Conservation (phyloP, 2,888 invertebrate species). For the Leistus spinibarbis region DNA sequence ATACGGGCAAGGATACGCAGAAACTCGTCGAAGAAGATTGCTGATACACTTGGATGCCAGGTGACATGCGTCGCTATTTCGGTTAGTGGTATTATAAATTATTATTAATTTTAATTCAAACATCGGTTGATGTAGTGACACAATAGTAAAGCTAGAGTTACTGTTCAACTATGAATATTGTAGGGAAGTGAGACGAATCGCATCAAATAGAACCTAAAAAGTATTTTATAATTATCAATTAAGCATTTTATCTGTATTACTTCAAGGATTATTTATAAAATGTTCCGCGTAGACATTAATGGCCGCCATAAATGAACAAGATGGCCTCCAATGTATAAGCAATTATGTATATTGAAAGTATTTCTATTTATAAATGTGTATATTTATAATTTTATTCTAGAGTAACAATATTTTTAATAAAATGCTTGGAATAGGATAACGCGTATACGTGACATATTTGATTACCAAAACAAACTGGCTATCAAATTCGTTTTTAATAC, state of each 20-base stretch:
- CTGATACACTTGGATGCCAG: slow-evolving; percentile 54
- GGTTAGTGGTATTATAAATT: slow-evolving; percentile 22
- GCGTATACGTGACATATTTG: background rate
- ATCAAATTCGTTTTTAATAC: background rate
- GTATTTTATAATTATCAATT: background rate
- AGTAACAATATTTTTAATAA: no score
- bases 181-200: background rate
- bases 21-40: slow-evolving; percentile 89
- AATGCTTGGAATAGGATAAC: background rate
- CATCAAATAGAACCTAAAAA: background rate
- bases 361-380: no score
- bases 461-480: background rate
- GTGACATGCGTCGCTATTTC: slow-evolving; percentile 25
- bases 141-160: slow-evolving; percentile 24
- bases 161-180: background rate
- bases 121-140: slow-evolving; percentile 14
- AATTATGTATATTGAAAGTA: no score
- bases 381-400: no score
- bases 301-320: no score
- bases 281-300: no score
- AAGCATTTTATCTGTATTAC: background rate
- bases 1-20: slow-evolving; percentile 91
- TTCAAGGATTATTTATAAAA: no score
- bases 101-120: background rate
- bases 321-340: no score